phyloP scores from a whole-genome alignment of 2,797 vertebrate species.

The Melanotaenia boesemani region DNA sequence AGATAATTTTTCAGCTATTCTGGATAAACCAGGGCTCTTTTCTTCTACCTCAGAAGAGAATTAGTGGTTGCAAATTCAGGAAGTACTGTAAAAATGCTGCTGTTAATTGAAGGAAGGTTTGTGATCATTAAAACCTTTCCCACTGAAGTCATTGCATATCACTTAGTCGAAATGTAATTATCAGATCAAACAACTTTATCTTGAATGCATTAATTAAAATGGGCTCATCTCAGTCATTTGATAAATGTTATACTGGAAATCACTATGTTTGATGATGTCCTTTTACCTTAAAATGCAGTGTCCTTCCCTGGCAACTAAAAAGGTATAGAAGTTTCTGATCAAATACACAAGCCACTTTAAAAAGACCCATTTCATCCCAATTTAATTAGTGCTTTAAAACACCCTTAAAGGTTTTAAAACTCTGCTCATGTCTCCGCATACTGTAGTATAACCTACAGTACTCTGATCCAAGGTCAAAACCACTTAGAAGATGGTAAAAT shows the following conservation, averaged over 20 bases:
- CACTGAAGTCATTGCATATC: neutral
- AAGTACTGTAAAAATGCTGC: neutral
- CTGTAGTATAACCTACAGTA: constrained; percentile 37
- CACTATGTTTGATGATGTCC: neutral
- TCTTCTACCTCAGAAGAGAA: neutral
- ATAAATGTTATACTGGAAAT: neutral
- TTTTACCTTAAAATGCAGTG: neutral
- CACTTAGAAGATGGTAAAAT: constrained; percentile 67
- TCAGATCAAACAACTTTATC: constrained; percentile 4
- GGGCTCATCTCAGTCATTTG: constrained; percentile 6
- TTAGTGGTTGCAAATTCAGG: neutral
- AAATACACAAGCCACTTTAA: constrained; percentile 8
- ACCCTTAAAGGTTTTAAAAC: constrained; percentile 42
- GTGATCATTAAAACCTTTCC: constrained; percentile 17
- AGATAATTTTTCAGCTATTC: neutral
- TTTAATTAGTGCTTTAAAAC: constrained; percentile 40
- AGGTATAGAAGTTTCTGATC: constrained; percentile 22
- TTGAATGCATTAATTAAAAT: constrained; percentile 19
- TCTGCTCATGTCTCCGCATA: constrained; percentile 7
- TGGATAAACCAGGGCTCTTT: neutral
- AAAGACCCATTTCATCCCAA: constrained; percentile 22
- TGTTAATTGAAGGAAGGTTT: neutral
- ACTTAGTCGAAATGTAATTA: constrained; percentile 2
- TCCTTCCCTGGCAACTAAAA: neutral
- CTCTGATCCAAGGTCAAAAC: constrained; percentile 69